These are phyloP conservation scores for Murina feae DNA, from an alignment of 2,113 vertebrate genomes.

Conservation along the genomic window DNA sequence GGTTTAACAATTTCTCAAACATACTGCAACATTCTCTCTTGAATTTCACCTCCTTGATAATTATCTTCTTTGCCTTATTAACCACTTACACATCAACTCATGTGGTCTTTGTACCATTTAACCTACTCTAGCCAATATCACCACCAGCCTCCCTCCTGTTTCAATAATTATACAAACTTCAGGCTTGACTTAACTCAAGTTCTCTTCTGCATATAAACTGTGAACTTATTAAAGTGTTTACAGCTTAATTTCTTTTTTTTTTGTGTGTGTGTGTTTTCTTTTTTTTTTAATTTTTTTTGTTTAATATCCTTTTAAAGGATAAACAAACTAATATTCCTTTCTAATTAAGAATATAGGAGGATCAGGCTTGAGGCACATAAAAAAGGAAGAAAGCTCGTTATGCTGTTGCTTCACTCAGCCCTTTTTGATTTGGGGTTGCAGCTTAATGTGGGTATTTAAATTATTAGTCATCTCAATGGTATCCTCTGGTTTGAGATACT, in stretches of 20 bases:
- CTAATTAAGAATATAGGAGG: slow-evolving; percentile 23
- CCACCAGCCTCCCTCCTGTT: background rate
- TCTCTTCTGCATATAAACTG: background rate
- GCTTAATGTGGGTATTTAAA: slow-evolving; percentile 43
- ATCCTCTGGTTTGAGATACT: slow-evolving; percentile 52
- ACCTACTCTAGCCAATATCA: background rate
- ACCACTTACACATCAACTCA: background rate
- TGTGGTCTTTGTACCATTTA: background rate
- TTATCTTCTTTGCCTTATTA: background rate
- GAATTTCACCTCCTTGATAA: background rate
- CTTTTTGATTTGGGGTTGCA: slow-evolving; percentile 44
- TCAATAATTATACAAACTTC: background rate
- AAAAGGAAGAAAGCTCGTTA: background rate
- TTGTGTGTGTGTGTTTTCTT: too few relatives aligned
- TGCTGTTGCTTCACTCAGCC: background rate
- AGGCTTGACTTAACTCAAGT: background rate
- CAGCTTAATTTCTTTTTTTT: background rate
- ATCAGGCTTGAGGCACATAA: background rate
- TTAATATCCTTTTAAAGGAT: slow-evolving; percentile 14
- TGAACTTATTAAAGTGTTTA: background rate
- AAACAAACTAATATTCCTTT: slow-evolving; percentile 22
- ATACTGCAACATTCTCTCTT: background rate
- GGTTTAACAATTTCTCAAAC: background rate
- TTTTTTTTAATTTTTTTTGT: too few relatives aligned
- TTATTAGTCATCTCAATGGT: slow-evolving; percentile 62